Conservation (phyloP, 2,113 vertebrate species). For the Nipponia nippon region DNA sequence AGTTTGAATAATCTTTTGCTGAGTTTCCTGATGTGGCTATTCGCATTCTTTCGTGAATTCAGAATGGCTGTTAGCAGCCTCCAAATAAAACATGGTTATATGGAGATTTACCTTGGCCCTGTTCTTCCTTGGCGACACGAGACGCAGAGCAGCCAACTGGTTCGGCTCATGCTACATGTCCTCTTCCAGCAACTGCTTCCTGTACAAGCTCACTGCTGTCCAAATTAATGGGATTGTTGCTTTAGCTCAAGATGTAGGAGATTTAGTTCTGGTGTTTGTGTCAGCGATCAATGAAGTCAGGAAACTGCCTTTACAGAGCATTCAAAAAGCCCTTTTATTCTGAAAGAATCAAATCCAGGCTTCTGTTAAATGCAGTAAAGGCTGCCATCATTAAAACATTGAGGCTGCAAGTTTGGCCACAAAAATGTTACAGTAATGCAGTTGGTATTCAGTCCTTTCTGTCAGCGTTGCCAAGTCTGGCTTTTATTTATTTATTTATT, state of each 20-base stretch:
- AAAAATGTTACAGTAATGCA: constrained; percentile 50
- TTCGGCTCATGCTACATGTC: background rate
- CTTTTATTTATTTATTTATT: constrained; percentile 24
- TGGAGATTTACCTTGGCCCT: constrained; percentile 50
- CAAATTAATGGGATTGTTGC: constrained; percentile 32
- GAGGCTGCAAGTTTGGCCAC: constrained; percentile 53
- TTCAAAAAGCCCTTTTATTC: constrained; percentile 60
- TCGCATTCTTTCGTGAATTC: constrained; percentile 33
- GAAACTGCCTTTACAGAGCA: constrained; percentile 42
- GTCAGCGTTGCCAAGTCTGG: background rate
- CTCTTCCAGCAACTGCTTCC: constrained; percentile 29
- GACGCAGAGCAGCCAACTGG: background rate
- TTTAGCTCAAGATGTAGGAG: constrained; percentile 24
- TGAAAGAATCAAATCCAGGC: constrained; percentile 48
- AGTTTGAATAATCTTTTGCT: constrained; percentile 11
- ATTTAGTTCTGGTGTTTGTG: constrained; percentile 49
- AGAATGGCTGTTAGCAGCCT: constrained; percentile 25
- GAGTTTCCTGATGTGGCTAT: constrained; percentile 49
- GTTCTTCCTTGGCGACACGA: background rate
- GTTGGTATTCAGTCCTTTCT: constrained; percentile 39
- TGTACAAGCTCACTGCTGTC: constrained; percentile 6
- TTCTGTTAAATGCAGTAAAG: constrained; percentile 44
- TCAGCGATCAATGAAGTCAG: constrained; percentile 14
- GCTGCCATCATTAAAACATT: constrained; percentile 38
- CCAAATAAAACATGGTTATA: constrained; percentile 53